Evolutionary conservation across 2,888 invertebrate species (phyloP), one percentile per base, ranked within the genome.

Genomic region (Drosophila niveifrons): DNA sequence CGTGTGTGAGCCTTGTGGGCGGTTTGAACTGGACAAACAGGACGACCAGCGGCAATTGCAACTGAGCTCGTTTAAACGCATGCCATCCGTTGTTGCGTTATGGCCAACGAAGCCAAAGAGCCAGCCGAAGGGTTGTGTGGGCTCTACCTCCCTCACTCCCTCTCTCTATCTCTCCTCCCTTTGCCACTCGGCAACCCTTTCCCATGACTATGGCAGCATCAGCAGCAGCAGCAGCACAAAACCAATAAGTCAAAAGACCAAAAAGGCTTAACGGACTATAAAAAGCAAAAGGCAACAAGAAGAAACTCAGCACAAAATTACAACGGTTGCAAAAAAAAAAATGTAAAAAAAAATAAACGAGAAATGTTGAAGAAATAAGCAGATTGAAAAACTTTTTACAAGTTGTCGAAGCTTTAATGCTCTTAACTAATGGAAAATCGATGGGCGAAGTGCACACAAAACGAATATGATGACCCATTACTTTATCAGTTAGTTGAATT

Each of bases 201-300:
- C 13, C 46, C 52, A 63, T 65, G 61, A 46, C 68, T 51, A 51
- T 65, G 61, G n/a, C 41, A 48, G 50, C 46, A 18, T 55, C 44
- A 44, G 46, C 58, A 57, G 41, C 48, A 56, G 43, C 63, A 69
- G 62, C 72, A 61, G 65, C 61, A 69, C 65, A 71, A 81, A 82
- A 78, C 82, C 86, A 86, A 82, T 86, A 83, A 78, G 79, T 82
- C 81, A 80, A 82, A 78, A 69, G 72, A 71, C 69, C 74, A 78
- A 73, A 83, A 78, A 67, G 72, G 88, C 85, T 87, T 87, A 88
- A 80, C 81, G 75, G 79, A 75, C 84, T 80, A 85, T 85, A 82
- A 80, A 78, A 80, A 78, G 66, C 62, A 72, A 73, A 69, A 75
- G 70, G 68, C 72, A 84, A 74, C 78, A 78, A 65, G 72, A 81